phyloP scores from a whole-genome alignment of 2,888 invertebrate species.

The Galerucella nymphaeae region DNA sequence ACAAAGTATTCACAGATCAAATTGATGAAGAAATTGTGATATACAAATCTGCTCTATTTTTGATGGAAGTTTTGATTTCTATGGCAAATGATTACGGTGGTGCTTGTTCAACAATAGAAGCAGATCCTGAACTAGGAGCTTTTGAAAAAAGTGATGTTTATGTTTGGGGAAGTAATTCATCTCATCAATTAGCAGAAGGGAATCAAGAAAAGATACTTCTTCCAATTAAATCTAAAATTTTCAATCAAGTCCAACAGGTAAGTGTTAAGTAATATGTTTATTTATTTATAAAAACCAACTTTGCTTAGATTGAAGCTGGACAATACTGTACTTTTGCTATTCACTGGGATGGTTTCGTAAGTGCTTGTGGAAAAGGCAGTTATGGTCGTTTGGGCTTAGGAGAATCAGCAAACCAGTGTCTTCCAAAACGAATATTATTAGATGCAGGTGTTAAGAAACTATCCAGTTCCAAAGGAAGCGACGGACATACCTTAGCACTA shows the following conservation, averaged over 20 bases:
- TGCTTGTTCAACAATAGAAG: slow-evolving; percentile 55
- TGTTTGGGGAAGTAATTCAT: slow-evolving; percentile 75
- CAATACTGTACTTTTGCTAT: slow-evolving; percentile 74
- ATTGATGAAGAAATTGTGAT: slow-evolving; percentile 57
- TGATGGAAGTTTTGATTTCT: slow-evolving; percentile 67
- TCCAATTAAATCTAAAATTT: slow-evolving; percentile 69
- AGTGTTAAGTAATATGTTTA: slow-evolving; percentile 19
- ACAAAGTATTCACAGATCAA: slow-evolving; percentile 42
- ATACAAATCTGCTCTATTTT: slow-evolving; percentile 68
- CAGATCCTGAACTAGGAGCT: slow-evolving; percentile 51
- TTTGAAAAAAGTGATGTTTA: slow-evolving; percentile 68
- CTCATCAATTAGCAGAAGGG: slow-evolving; percentile 73
- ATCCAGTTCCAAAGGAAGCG: slow-evolving; percentile 70
- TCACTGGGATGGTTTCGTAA: slow-evolving; percentile 69
- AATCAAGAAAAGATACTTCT: slow-evolving; percentile 70
- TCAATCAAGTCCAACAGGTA: slow-evolving; percentile 71
- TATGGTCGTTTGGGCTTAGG: slow-evolving; percentile 74
- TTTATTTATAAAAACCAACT: not conserved
- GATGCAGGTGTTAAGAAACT: slow-evolving; percentile 67
- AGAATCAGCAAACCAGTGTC: slow-evolving; percentile 71
- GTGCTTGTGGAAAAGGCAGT: slow-evolving; percentile 73
- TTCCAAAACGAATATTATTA: slow-evolving; percentile 69
- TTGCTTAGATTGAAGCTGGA: slow-evolving; percentile 70
- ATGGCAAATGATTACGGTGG: slow-evolving; percentile 64
- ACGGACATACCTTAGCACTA: slow-evolving; percentile 69